Base-by-base conservation (phyloP, 1,140 invertebrate genomes). In the Apolygus lucorum region DNA sequence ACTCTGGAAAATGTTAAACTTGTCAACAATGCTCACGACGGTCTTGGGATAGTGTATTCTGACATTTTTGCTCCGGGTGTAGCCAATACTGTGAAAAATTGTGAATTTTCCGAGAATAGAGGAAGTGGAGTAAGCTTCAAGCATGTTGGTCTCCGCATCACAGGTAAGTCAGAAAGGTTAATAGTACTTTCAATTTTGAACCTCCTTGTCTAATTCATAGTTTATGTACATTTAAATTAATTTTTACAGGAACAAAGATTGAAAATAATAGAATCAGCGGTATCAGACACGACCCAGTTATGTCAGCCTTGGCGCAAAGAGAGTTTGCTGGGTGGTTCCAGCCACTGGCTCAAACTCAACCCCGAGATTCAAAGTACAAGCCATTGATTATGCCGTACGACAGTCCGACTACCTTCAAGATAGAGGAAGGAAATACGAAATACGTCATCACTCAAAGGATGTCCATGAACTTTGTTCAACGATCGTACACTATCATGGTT, bases 241-340 rank as follows among this genome's bases (percentile, higher is more conserved):
- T n/a, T n/a, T n/a, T n/a, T n/a, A n/a, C n/a, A 74, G 71, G 72
- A 54, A 67, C 65, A 0, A 34, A n/a, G 52, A 88, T 96, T 63
- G 89, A 91, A 77, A 88, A 91, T 67, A 99, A 98, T 78, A 84
- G 85, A 63, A 83, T 90, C 62, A 90, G 91, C 63, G 97, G 96
- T 0, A 90, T 99, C 72, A 86, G 89, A 69, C 96, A 99, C 76
- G 90, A 99, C 82, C 93, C 96, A 1, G 88, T 89, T 13, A 82
- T 98, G 54, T 88, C 90, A 8, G 87, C 89, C 8, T 75, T 88
- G 1, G 88, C 95, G 76, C 93, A 96, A 78, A 84, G 91, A 78
- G 95, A 98, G 82, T 84, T 98, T 64, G 88, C 92, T 8, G 92
- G 93, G 0, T 97, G 95, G 95, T 92, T 95, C 74, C 84, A 86